Percentiles rank a stretch among this genome's conserved stretches.
These are phyloP conservation scores for Rhincodon typus DNA, from an alignment of 2,797 vertebrate species.

Conservation along the genomic window DNA sequence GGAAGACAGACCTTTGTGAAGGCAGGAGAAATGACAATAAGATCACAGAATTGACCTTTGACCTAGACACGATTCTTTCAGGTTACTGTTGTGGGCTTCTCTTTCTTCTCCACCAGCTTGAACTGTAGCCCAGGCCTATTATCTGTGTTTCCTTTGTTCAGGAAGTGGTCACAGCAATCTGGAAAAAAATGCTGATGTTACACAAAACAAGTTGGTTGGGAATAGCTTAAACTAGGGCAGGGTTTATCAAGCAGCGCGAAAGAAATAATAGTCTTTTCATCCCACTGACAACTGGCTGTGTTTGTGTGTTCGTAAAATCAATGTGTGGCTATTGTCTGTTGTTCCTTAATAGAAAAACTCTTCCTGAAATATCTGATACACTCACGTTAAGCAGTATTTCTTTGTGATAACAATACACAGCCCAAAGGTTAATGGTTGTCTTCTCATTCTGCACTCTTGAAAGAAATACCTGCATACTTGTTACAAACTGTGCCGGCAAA, in stretches of 20 bases:
- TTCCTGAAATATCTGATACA: slow-evolving; percentile 73
- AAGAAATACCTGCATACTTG: slow-evolving; percentile 43
- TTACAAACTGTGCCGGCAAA: slow-evolving; percentile 66
- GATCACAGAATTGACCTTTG: slow-evolving; percentile 76
- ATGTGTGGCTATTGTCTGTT: slow-evolving; percentile 69
- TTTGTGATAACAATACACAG: slow-evolving; percentile 34
- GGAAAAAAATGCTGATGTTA: slow-evolving; percentile 66
- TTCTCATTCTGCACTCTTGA: slow-evolving; percentile 32
- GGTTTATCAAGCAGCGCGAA: slow-evolving; percentile 62
- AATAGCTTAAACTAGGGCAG: slow-evolving; percentile 56
- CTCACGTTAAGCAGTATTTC: slow-evolving; percentile 59
- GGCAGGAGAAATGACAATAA: slow-evolving; percentile 63
- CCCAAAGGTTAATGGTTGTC: slow-evolving; percentile 37
- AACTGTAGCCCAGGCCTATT: slow-evolving; percentile 62
- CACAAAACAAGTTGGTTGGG: slow-evolving; percentile 45
- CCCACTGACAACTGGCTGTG: slow-evolving; percentile 68
- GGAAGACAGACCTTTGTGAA: slow-evolving; percentile 67
- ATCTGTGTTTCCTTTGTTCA: slow-evolving; percentile 67
- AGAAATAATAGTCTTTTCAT: slow-evolving; percentile 78
- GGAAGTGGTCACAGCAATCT: slow-evolving; percentile 58
- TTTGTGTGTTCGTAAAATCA: slow-evolving; percentile 69
- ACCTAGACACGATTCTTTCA: slow-evolving; percentile 63
- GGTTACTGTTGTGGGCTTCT: slow-evolving; percentile 51
- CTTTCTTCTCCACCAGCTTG: slow-evolving; percentile 51
- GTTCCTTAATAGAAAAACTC: slow-evolving; percentile 56